phyloP scores from a whole-genome alignment of 2,113 vertebrate species.

The Oryzias curvinotus region DNA sequence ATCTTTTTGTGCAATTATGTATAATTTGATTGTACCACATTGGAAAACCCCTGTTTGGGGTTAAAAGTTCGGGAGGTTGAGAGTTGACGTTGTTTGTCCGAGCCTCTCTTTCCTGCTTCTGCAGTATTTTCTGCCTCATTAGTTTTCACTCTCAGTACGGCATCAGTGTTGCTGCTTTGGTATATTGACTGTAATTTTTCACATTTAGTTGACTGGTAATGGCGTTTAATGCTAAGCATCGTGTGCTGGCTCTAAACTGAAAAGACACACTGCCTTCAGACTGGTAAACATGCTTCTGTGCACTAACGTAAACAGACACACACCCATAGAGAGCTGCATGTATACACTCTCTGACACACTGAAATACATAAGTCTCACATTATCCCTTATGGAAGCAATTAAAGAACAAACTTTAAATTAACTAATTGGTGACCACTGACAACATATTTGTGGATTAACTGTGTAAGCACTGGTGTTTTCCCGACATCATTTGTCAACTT shows the following conservation, averaged over 20 bases:
- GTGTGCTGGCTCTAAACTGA: constrained; percentile 43
- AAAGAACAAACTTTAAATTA: constrained; percentile 41
- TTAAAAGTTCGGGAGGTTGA: constrained; percentile 75
- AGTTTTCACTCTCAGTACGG: constrained; percentile 54
- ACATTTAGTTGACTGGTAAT: constrained; percentile 56
- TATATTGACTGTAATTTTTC: constrained; percentile 50
- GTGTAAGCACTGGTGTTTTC: constrained; percentile 26
- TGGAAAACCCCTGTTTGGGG: constrained; percentile 66
- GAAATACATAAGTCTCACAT: constrained; percentile 16
- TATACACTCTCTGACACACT: background rate
- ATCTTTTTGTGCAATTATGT: constrained; percentile 36
- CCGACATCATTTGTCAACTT: constrained; percentile 20
- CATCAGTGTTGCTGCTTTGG: constrained; percentile 46
- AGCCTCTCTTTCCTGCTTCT: background rate
- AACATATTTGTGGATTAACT: constrained; percentile 37
- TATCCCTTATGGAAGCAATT: constrained; percentile 46
- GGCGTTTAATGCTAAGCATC: constrained; percentile 57
- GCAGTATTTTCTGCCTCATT: constrained; percentile 63
- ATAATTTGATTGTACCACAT: constrained; percentile 37
- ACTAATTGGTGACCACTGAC: constrained; percentile 45
- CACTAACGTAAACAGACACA: constrained; percentile 14
- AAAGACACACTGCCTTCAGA: constrained; percentile 20
- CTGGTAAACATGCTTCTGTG: constrained; percentile 21
- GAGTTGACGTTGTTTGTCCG: constrained; percentile 43
- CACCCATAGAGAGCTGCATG: background rate